Percentiles rank a stretch among this genome's conserved stretches.
Conservation (phyloP, 2,113 vertebrate genomes). For the Paramormyrops kingsleyae region DNA sequence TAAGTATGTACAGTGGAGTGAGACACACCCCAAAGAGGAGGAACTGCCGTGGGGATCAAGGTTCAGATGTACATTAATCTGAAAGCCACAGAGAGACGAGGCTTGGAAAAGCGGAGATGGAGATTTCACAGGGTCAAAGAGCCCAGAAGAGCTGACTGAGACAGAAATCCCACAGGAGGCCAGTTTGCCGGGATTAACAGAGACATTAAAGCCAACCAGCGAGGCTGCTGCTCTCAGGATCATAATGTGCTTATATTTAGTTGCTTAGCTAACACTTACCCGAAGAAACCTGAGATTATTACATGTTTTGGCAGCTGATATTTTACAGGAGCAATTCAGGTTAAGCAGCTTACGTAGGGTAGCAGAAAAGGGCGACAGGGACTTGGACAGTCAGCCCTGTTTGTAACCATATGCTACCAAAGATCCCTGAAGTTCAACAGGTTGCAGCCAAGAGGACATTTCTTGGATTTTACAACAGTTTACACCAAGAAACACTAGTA, state of each 20-base stretch:
- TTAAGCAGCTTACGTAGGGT: not conserved
- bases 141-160: not conserved
- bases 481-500: not conserved
- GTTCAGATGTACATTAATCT: not conserved
- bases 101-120: not conserved
- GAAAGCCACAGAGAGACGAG: not conserved
- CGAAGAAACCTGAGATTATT: not conserved
- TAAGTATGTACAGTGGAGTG: not conserved
- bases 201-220: not conserved
- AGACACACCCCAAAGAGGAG: not conserved
- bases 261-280: not conserved
- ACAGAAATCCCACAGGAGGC: not conserved
- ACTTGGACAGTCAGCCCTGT: not conserved
- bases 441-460: not conserved
- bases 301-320: not conserved
- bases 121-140: not conserved
- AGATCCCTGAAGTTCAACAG: not conserved
- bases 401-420: not conserved
- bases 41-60: not conserved
- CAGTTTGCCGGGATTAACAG: slow-evolving; percentile 9
- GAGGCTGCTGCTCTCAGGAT: not conserved
- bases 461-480: not conserved
- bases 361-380: not conserved
- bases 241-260: not conserved
- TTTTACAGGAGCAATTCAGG: not conserved